phyloP scores from a whole-genome alignment of 2,113 vertebrate genomes.

The Rhabdornis inornatus region DNA sequence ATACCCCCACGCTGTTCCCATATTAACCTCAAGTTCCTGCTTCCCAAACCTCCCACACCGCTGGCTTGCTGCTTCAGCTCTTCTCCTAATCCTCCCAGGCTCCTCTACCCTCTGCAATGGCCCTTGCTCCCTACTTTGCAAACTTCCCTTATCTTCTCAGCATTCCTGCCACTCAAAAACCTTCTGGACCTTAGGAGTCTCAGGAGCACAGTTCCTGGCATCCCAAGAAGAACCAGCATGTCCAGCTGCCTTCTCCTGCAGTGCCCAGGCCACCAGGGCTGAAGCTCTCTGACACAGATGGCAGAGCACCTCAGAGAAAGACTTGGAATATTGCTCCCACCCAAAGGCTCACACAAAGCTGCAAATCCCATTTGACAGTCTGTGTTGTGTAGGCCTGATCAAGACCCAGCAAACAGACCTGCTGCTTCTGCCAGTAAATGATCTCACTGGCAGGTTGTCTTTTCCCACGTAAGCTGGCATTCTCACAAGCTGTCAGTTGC shows the following conservation, averaged over 20 bases:
- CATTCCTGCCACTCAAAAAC: neutral
- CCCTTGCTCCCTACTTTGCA: neutral
- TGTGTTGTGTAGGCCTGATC: neutral
- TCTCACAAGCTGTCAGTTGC: neutral
- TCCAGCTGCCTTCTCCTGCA: neutral
- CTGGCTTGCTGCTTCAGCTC: neutral
- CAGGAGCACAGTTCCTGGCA: neutral
- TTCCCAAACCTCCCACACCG: conserved; percentile 49
- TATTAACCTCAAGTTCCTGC: conserved; percentile 32
- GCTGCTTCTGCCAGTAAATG: neutral
- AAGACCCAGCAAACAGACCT: neutral
- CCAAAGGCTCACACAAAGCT: neutral
- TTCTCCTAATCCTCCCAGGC: neutral
- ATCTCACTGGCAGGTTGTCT: neutral
- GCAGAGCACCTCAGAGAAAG: neutral
- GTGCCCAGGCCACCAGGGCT: neutral
- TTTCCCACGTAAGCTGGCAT: neutral
- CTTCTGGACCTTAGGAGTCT: neutral
- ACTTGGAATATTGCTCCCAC: neutral
- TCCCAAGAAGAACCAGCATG: neutral
- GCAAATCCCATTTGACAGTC: neutral
- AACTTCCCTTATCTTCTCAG: neutral
- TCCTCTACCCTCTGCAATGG: neutral
- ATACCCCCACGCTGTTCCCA: conserved; percentile 8
- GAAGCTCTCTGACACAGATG: neutral